Conservation (phyloP, 1,140 invertebrate genomes). For the Cydia fagiglandana region DNA sequence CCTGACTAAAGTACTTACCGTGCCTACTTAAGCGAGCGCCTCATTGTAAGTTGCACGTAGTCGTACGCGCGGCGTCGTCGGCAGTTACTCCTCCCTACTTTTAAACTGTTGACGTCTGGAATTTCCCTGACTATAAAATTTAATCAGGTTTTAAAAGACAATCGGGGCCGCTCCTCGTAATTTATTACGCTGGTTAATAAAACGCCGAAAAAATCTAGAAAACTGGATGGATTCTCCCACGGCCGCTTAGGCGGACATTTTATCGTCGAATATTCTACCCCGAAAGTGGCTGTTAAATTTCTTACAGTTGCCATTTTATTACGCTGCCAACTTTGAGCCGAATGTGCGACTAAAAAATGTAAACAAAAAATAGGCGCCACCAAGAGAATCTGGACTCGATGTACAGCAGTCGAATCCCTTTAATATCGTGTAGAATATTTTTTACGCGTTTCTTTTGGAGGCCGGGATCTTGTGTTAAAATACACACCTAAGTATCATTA, state of each 20-base stretch:
- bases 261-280: slow-evolving; percentile 55
- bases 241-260: slow-evolving; percentile 53
- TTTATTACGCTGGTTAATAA: slow-evolving; percentile 26
- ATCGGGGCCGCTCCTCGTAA: slow-evolving; percentile 13
- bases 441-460: slow-evolving; percentile 70
- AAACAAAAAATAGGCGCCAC: slow-evolving; percentile 77
- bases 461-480: slow-evolving; percentile 75
- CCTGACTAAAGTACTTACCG: slow-evolving; percentile 31
- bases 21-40: slow-evolving; percentile 23
- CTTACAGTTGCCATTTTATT: slow-evolving; percentile 74
- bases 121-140: slow-evolving; percentile 26
- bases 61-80: slow-evolving; percentile 20
- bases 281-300: slow-evolving; percentile 71
- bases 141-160: slow-evolving; percentile 28
- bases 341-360: slow-evolving; percentile 69
- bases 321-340: slow-evolving; percentile 65
- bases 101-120: slow-evolving; percentile 24
- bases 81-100: slow-evolving; percentile 22
- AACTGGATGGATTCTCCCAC: slow-evolving; percentile 46
- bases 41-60: slow-evolving; percentile 27
- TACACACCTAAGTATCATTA: slow-evolving; percentile 78
- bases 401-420: slow-evolving; percentile 64
- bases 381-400: slow-evolving; percentile 55
- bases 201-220: slow-evolving; percentile 28
- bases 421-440: slow-evolving; percentile 72